phyloP scores from a whole-genome alignment of 2,888 invertebrate genomes.

The Rhagonycha lutea region DNA sequence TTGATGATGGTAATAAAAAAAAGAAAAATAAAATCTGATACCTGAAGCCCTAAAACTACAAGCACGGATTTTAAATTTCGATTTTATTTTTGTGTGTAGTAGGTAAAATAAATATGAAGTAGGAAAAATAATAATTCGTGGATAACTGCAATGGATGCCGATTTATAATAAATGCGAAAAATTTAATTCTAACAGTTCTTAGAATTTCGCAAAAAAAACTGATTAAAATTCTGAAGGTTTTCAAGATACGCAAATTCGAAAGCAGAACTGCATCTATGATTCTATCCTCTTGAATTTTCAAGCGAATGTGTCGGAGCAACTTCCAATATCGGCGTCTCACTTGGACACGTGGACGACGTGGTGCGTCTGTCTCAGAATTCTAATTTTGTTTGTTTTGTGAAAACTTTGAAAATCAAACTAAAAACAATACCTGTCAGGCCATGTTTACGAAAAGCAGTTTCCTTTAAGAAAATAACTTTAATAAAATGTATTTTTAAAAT shows the following conservation, averaged over 20 bases:
- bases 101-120: background rate
- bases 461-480: background rate
- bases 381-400: conserved; percentile 50
- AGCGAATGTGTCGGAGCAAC: conserved; percentile 42
- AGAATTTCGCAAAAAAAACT: conserved; percentile 4
- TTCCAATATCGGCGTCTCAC: conserved; percentile 30
- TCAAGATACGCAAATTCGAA: conserved; percentile 4
- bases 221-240: conserved; percentile 4
- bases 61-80: background rate
- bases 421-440: conserved; percentile 42
- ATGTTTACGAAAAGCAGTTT: conserved; percentile 29
- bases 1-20: background rate
- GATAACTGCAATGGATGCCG: background rate
- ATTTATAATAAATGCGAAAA: background rate
- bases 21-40: background rate
- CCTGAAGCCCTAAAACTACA: background rate
- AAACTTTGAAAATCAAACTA: conserved; percentile 53
- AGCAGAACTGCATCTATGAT: conserved; percentile 16
- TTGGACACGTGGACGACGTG: conserved; percentile 22
- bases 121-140: background rate
- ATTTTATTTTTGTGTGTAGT: background rate
- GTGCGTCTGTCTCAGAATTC: conserved; percentile 32
- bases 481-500: background rate
- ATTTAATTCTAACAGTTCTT: conserved; percentile 3
- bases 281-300: conserved; percentile 49